A percentile compares a stretch with the other conserved stretches of the same genome.
phyloP scores from a whole-genome alignment of 2,888 invertebrate species.

The Isotomurus palustris region DNA sequence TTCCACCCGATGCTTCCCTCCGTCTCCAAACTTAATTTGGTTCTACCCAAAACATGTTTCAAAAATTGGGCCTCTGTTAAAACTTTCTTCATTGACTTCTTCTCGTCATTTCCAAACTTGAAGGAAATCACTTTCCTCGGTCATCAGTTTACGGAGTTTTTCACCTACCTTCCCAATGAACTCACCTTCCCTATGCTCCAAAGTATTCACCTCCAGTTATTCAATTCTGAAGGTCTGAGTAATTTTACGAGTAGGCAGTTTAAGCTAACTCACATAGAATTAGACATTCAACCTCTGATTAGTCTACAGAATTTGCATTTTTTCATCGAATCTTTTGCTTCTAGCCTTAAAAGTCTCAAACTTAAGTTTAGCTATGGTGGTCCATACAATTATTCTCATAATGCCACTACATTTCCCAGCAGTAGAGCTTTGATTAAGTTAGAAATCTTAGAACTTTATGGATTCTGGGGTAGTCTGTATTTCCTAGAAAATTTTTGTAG shows the following conservation, averaged over 20 bases:
- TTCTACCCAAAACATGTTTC: background rate
- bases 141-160: background rate
- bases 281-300: background rate
- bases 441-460: conserved; percentile 1
- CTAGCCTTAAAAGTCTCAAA: conserved; percentile 1
- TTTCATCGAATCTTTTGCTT: background rate
- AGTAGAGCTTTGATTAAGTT: background rate
- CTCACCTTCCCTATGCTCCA: background rate
- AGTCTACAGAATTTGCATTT: conserved; percentile 3
- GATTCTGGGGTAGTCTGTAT: conserved; percentile 13
- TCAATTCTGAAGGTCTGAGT: conserved; percentile 3
- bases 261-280: background rate
- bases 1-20: background rate
- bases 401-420: conserved; percentile 13
- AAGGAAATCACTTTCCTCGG: conserved; percentile 7
- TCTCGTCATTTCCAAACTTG: conserved; percentile 2
- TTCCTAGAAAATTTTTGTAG: conserved; percentile 4
- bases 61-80: background rate
- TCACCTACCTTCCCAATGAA: background rate
- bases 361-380: background rate
- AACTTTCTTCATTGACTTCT: background rate
- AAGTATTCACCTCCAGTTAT: conserved; percentile 6
- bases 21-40: conserved; percentile 6
- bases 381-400: conserved; percentile 15
- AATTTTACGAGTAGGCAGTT: background rate